Evolutionary conservation across 2,888 invertebrate genomes (phyloP).

Genomic region (Caenorhabditis plicata): DNA sequence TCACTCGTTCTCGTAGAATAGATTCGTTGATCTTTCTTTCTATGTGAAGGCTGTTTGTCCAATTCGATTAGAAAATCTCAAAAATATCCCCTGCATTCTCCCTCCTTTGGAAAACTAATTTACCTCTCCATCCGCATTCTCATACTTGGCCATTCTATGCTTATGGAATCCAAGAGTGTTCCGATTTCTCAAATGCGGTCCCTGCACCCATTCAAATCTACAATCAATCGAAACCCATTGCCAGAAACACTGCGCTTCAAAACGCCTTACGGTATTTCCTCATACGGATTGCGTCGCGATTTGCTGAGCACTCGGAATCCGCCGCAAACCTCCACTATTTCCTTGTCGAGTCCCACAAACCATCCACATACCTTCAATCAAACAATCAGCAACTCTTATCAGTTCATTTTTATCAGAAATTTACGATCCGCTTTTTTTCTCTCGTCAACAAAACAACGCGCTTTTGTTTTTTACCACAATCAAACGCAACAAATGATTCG

Average conservation of each 20-base stretch:
- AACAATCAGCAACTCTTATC: not conserved
- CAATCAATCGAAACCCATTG: slow-evolving; percentile 4
- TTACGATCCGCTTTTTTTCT: not conserved
- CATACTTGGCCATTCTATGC: slow-evolving; percentile 41
- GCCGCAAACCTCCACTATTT: slow-evolving; percentile 46
- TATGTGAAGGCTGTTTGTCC: too few species aligned
- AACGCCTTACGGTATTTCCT: slow-evolving; percentile 26
- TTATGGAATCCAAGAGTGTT: slow-evolving; percentile 42
- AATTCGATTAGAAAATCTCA: too few species aligned
- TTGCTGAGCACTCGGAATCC: slow-evolving; percentile 50
- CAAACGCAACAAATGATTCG: too few species aligned
- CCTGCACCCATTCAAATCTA: slow-evolving; percentile 44
- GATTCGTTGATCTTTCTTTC: too few species aligned
- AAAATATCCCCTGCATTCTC: too few species aligned
- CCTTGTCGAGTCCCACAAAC: slow-evolving; percentile 40
- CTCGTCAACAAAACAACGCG: too few species aligned
- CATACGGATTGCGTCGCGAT: slow-evolving; percentile 28
- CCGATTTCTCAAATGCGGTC: slow-evolving; percentile 10
- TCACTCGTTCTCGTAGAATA: too few species aligned
- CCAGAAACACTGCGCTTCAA: not conserved
- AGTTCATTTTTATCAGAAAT: not conserved
- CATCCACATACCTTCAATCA: slow-evolving; percentile 41
- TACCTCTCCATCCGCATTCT: slow-evolving; percentile 21
- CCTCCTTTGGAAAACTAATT: not conserved
- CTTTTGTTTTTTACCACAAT: too few species aligned